Base-by-base conservation (phyloP, 2,888 invertebrate species). In the Agrotis ipsilon region DNA sequence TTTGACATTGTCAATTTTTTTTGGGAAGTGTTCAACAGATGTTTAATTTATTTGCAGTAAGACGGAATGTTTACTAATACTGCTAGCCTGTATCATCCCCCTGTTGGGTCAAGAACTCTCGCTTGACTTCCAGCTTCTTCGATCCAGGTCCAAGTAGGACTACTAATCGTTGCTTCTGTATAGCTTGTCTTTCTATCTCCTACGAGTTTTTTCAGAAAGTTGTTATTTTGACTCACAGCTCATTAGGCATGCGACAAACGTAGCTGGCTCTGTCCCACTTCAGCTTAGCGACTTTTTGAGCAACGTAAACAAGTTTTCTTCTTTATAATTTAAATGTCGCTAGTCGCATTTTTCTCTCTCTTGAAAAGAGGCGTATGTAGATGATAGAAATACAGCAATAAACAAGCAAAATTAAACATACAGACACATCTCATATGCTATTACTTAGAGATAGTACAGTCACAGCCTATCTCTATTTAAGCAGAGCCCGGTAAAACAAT, bases 401-500 rank as follows among this genome's bases (percentile, higher is more conserved):
- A 49, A 55, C 21, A 45, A 65, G 11, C 43, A 69, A 62, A 80
- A 74, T 57, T 49, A 57, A 61, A 45, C 32, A 49, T n/a, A 58
- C 21, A 63, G 24, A 27, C 32, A 43, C 21, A 52, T 27, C 19
- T 63, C 49, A 61, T 62, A 16, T 3, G 46, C 51, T 32, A 45
- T 62, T 45, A 54, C 61, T 70, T 51, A 70, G 32, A 7, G 39
- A 61, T 54, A 62, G 60, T 9, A 67, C 43, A 64, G 45, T 45
- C 24, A 32, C 46, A 58, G 54, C 52, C 24, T 60, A 71, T 76
- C 49, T 49, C 49, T 59, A 21, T 67, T 58, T 66, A 68, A 77
- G 70, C 72, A 70, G 55, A 70, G 78, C 60, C 59, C 70, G 9
- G 73, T 83, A 78, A 78, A 78, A 75, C 68, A 69, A 66, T 72